Evolutionary conservation across 2,888 invertebrate genomes (phyloP).

Genomic region (Nomada flava): DNA sequence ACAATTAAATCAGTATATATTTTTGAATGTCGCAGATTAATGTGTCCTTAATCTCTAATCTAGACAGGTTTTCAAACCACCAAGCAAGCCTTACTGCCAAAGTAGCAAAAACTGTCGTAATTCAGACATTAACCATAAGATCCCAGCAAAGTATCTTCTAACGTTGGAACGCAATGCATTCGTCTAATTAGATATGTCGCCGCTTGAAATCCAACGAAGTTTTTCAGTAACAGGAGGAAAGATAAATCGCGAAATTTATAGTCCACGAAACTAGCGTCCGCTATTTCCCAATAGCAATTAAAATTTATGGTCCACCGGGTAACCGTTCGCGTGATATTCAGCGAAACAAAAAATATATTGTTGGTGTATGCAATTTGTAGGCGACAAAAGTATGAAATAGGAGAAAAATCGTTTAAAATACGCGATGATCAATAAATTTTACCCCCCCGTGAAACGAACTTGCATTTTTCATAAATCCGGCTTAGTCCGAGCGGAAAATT

Average conservation of each 20-base stretch:
- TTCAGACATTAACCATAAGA: too few species aligned
- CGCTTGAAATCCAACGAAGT: too few species aligned
- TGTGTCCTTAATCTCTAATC: too few species aligned
- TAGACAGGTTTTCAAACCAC: too few species aligned
- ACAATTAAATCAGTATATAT: background rate
- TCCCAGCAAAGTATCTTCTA: too few species aligned
- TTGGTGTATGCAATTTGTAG: background rate
- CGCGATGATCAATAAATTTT: conserved; percentile 33
- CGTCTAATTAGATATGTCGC: too few species aligned
- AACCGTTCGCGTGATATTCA: background rate
- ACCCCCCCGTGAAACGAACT: conserved; percentile 28
- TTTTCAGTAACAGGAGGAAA: too few species aligned
- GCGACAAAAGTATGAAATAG: background rate
- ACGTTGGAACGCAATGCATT: too few species aligned
- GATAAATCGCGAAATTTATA: conserved; percentile 1
- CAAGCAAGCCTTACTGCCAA: too few species aligned
- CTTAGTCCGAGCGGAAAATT: conserved; percentile 43
- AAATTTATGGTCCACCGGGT: conserved; percentile 4
- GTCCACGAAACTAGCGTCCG: background rate
- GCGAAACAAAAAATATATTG: conserved; percentile 3
- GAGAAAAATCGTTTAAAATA: conserved; percentile 28
- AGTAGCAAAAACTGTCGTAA: too few species aligned
- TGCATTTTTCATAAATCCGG: conserved; percentile 38
- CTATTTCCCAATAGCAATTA: conserved; percentile 19
- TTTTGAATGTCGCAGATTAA: too few species aligned